These are phyloP conservation scores for Entomobrya proxima DNA, from an alignment of 2,888 invertebrate genomes.

Conservation along the genomic window DNA sequence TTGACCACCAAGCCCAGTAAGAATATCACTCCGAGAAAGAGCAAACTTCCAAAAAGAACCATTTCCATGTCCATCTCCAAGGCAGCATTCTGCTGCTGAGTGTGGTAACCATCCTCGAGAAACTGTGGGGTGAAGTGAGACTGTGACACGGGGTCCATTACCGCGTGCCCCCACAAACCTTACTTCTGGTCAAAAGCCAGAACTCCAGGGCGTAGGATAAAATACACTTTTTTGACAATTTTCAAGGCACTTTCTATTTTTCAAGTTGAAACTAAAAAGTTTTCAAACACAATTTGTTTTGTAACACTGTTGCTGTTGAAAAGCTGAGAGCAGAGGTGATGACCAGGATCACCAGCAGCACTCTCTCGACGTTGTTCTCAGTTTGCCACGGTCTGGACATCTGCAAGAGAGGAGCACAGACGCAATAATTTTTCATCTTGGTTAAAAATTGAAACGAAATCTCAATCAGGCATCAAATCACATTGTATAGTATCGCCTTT, in stretches of 20 bases:
- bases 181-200: too few species aligned
- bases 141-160: background rate
- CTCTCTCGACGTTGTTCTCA: conserved; percentile 14
- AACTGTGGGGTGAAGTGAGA: background rate
- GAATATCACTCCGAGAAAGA: conserved; percentile 52
- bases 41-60: conserved; percentile 17
- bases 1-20: conserved; percentile 67
- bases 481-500: background rate
- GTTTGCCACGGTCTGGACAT: conserved; percentile 44
- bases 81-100: background rate
- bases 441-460: background rate
- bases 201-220: too few species aligned
- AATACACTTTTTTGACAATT: too few species aligned
- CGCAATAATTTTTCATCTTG: conserved; percentile 39
- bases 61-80: conserved; percentile 3
- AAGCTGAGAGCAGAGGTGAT: background rate
- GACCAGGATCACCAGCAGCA: too few species aligned
- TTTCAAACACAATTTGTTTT: too few species aligned
- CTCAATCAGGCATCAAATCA: background rate
- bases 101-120: background rate
- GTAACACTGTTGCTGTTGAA: background rate
- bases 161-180: too few species aligned
- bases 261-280: too few species aligned
- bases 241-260: too few species aligned
- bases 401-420: conserved; percentile 40